Base-by-base conservation (phyloP, 2,797 vertebrate genomes). In the Mormyrops boulengeri region DNA sequence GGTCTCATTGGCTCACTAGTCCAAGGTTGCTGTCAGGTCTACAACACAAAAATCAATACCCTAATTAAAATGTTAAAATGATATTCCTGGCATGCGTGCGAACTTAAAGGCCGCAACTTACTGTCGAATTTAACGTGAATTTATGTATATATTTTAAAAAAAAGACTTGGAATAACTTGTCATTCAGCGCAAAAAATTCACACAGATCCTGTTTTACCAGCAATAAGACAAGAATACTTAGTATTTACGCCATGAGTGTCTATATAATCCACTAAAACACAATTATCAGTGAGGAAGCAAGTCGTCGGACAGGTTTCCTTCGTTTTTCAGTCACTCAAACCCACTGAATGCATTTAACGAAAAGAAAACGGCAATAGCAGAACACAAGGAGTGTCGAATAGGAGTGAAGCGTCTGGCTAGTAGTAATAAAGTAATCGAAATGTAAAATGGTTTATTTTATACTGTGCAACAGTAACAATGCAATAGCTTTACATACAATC, bases 381-480 rank as follows among this genome's bases (percentile, higher is more conserved):
- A 22, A 82, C 41, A 82, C 4, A 47, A 22, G 41, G 9, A 19
- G 77, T 47, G 19, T 3, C 0, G 19, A 82, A 82, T 82, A 82
- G 19, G 19, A 47, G 7, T n/a, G 7, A 47, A 47, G 77, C 77
- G n/a, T 8, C 41, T 55, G 77, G 9, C 77, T 44, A 82, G 17
- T 41, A 88, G 47, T 85, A 89, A 52, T 49, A 30, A 89, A 11
- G 66, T 22, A 88, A 77, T 85, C 53, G 95, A 93, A 94, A 95
- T 96, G 96, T 97, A 96, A 97, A 96, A 96, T 95, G 95, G 77
- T 95, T 96, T 96, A 97, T 96, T 93, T 96, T 96, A 96, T 96
- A 96, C 95, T 96, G 96, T 96, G 96, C 95, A 96, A 96, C 95
- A 96, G 96, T 96, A 96, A 97, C 96, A 96, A 96, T 95, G 96